Conservation (phyloP, 2,113 vertebrate species). For the Pituophis catenifer region DNA sequence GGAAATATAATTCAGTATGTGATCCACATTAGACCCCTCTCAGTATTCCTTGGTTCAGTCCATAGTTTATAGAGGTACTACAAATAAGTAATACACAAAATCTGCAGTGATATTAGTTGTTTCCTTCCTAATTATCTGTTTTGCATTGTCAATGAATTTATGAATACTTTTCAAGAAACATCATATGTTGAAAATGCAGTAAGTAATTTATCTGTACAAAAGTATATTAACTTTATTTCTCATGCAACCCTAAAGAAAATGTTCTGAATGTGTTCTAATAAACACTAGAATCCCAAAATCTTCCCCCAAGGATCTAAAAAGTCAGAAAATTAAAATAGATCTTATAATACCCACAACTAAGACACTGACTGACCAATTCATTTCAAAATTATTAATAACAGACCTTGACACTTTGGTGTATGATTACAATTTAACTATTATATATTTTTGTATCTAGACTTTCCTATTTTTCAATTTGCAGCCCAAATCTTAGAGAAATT, state of each 20-base stretch:
- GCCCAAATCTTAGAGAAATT: background rate
- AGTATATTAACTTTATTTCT: background rate
- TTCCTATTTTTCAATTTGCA: background rate
- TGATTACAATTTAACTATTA: background rate
- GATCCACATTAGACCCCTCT: background rate
- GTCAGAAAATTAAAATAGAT: background rate
- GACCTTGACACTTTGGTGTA: background rate
- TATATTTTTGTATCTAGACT: background rate
- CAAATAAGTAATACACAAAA: background rate
- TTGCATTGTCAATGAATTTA: background rate
- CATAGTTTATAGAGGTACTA: background rate
- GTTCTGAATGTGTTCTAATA: background rate
- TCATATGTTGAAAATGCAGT: background rate
- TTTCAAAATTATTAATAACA: background rate
- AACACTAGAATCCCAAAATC: background rate
- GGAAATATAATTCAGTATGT: background rate
- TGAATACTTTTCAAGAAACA: background rate
- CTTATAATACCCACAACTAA: background rate
- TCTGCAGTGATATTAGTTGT: background rate
- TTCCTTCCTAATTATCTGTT: background rate
- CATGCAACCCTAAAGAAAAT: background rate
- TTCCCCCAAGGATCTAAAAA: background rate
- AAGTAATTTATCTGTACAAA: background rate
- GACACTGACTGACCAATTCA: background rate
- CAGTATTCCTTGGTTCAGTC: background rate